Evolutionary conservation across 53 echinoderm and acorn worm species (phyloP), one percentile per base, ranked within the genome.

Genomic region (Patiria pectinifera): DNA sequence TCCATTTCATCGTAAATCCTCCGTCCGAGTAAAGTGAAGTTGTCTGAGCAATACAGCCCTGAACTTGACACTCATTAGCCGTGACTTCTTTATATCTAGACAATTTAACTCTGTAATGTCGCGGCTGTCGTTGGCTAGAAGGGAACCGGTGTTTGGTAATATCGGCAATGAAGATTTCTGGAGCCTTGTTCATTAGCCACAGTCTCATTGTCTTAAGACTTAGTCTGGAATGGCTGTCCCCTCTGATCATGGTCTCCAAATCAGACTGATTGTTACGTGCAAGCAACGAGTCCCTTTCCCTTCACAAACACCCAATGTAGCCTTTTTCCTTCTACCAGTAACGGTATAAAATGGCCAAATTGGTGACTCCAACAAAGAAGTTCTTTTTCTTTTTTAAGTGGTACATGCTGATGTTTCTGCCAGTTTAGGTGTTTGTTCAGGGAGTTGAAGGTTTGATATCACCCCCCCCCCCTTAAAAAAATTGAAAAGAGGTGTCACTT

Each of bases 1-100:
- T 15, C 49, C 48, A 21, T 22, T 53, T 26, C 2, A n/a, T 72
- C 74, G 24, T 86, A 86, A 86, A 86, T 75, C 74, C 47, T 48
- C 22, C 48, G 22, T n/a, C 43, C 48, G 59, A 11, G 24, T 4
- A 85, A 49, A 88, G 58, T 74, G 59, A 74, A 47, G 45, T 77
- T 88, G 60, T 35, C 78, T 44, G 78, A 48, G 77, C 88, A 61
- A 77, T 59, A 88, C 11, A 24, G 87, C 23, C 90, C 11, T 77
- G 81, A 90, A 90, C 90, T 90, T 90, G 90, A 90, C 24, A 9
- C 80, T 90, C 90, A 90, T 90, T 80, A 66, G 66, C 69, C 11
- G 19, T 81, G 90, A 81, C 90, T 90, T 90, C 60, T 90, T 81
- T 81, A 80, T 81, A 69, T 80, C 80, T 23, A 78, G 44, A 47